A percentile compares a stretch with the other conserved stretches of the same genome.
Conservation (phyloP, 2,797 vertebrate species). For the Artibeus lituratus region DNA sequence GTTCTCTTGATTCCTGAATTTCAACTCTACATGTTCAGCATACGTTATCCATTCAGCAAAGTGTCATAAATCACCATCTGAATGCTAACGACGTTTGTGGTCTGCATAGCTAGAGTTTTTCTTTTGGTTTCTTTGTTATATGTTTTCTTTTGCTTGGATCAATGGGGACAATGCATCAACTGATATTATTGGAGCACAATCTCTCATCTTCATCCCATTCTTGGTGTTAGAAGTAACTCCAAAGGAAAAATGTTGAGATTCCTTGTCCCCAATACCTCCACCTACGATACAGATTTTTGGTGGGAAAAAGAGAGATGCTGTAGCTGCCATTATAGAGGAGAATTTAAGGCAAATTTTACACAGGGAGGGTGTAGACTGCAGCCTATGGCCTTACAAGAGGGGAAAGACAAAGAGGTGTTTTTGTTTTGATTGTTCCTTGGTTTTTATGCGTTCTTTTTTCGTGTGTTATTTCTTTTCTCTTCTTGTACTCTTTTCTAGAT, state of each 20-base stretch:
- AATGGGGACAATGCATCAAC: background rate
- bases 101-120: background rate
- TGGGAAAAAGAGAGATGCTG: background rate
- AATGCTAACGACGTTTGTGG: background rate
- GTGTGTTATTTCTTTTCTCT: conserved; percentile 5
- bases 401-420: background rate
- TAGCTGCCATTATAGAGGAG: background rate
- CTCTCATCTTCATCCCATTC: background rate
- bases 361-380: background rate
- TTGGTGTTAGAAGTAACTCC: background rate
- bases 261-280: background rate
- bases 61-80: background rate
- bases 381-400: background rate
- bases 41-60: background rate
- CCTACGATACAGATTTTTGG: background rate
- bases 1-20: background rate
- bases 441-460: background rate
- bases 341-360: conserved; percentile 16
- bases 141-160: conserved; percentile 8
- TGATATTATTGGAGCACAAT: background rate
- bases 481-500: conserved; percentile 35
- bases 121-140: conserved; percentile 1
- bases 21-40: background rate
- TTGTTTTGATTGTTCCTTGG: conserved; percentile 35
- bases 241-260: background rate